These are phyloP conservation scores for Hycleus phaleratus DNA, from an alignment of 1,140 invertebrate species.

Conservation along the genomic window DNA sequence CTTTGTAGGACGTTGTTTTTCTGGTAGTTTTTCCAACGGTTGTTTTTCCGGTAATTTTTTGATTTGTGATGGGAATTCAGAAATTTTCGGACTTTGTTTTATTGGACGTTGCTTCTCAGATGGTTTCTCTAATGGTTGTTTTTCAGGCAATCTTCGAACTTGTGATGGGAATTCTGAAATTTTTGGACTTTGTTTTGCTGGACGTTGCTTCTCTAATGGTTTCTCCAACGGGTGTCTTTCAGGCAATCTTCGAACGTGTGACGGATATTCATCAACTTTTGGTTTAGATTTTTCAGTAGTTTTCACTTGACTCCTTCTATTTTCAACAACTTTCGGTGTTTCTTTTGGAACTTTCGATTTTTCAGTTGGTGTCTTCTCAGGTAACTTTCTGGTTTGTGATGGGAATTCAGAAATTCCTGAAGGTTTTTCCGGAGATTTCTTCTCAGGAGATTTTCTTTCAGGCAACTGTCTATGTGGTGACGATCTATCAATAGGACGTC, in stretches of 20 bases:
- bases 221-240: slow-evolving; percentile 11
- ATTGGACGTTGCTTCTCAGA: slow-evolving; percentile 7
- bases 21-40: slow-evolving; percentile 15
- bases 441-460: slow-evolving; percentile 17
- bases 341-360: background rate
- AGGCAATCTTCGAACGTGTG: slow-evolving; percentile 10
- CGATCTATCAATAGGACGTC: background rate
- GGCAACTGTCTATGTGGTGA: background rate
- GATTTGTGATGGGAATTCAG: slow-evolving; percentile 23
- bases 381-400: slow-evolving; percentile 6
- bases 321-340: slow-evolving; percentile 8
- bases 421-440: slow-evolving; percentile 14
- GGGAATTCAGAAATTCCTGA: slow-evolving; percentile 8
- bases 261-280: slow-evolving; percentile 6
- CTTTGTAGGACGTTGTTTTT: slow-evolving; percentile 17
- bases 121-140: slow-evolving; percentile 1
- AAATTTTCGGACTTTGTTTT: slow-evolving; percentile 12
- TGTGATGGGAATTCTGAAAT: slow-evolving; percentile 6
- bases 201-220: background rate
- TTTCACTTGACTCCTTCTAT: slow-evolving; percentile 17
- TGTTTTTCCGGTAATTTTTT: slow-evolving; percentile 16
- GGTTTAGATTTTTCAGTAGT: background rate
- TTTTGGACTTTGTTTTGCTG: background rate
- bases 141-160: slow-evolving; percentile 3
- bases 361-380: slow-evolving; percentile 14